Base-by-base conservation (phyloP, 2,113 vertebrate species). In the Alethe diademata region DNA sequence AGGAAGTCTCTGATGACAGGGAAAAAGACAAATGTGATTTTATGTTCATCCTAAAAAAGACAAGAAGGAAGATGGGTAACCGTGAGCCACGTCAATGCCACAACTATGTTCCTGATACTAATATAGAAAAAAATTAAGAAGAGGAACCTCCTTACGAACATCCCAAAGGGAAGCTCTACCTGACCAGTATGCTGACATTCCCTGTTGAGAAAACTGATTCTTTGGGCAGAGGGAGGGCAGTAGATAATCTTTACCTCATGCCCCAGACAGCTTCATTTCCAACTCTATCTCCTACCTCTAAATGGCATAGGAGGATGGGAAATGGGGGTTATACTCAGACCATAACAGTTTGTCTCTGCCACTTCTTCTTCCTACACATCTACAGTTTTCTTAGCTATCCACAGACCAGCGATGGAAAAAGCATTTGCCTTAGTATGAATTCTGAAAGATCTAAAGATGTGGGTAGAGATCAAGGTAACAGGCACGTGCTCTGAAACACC, bases 231-330 rank as follows among this genome's bases (percentile, higher is more conserved):
- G 5, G 6, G 5, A 60, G 9, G 25, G 17, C 28, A 48, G 42
- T 22, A 17, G 23, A 19, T 54, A 56, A 67, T 23, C 28, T 23
- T 50, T 58, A 25, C 5, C 13, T 74, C 20, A 18, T 62, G 35
- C 33, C 8, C 16, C 31, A 69, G 20, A 20, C 36, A 42, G 0
- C 20, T 66, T 74, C 28, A 29, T 6, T 90, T 14, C 16, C 14
- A 33, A 2, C 11, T 53, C 12, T n/a, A 0, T 16, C 6, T 58
- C 18, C 5, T 62, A 0, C 5, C 7, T 3, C 8, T 3, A 1
- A 9, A 6, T 0, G 1, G 14, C 10, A 13, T 7, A 35, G 53
- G 7, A 19, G 11, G 4, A n/a, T 35, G 14, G 12, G 13, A 26
- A 76, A 26, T 35, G 16, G 16, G 6, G 14, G 2, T n/a, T 72